Evolutionary conservation across 2,797 vertebrate species (phyloP).

Genomic region (Margarornis squamiger): DNA sequence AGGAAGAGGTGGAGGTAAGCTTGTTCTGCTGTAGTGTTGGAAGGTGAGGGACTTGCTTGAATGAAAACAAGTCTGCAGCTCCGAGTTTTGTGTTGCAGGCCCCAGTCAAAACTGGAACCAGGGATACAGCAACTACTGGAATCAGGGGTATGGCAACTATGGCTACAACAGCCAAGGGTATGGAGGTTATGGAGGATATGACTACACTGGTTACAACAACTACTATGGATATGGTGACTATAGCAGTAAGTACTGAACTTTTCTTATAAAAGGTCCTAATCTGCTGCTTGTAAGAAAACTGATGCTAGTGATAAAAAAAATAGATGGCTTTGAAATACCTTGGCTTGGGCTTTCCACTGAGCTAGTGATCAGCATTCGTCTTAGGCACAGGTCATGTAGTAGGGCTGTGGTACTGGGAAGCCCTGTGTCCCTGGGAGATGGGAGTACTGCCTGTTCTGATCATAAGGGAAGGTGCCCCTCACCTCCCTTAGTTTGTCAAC

Average conservation of each 20-base stretch:
- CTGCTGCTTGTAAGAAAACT: slow-evolving; percentile 29
- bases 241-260: slow-evolving; percentile 87
- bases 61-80: slow-evolving; percentile 5
- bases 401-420: neutral
- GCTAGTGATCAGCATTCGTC: neutral
- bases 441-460: neutral
- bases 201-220: slow-evolving; percentile 99
- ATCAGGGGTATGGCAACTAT: slow-evolving; percentile 97
- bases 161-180: slow-evolving; percentile 98
- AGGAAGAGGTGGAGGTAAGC: slow-evolving; percentile 89
- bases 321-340: neutral
- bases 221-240: slow-evolving; percentile 98
- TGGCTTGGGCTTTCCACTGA: neutral
- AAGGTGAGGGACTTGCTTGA: neutral
- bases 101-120: slow-evolving; percentile 96
- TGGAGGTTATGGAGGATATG: slow-evolving; percentile 94
- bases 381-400: neutral
- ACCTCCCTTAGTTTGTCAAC: neutral
- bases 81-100: slow-evolving; percentile 80
- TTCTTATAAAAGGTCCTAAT: neutral
- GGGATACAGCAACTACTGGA: slow-evolving; percentile 97
- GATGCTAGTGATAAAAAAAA: slow-evolving; percentile 16
- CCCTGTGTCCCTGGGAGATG: fast-evolving
- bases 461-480: neutral
- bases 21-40: neutral